A percentile compares a stretch with the other conserved stretches of the same genome.
Evolutionary conservation across 2,888 invertebrate species (phyloP).

Genomic region (Ischnus inquisitorius): DNA sequence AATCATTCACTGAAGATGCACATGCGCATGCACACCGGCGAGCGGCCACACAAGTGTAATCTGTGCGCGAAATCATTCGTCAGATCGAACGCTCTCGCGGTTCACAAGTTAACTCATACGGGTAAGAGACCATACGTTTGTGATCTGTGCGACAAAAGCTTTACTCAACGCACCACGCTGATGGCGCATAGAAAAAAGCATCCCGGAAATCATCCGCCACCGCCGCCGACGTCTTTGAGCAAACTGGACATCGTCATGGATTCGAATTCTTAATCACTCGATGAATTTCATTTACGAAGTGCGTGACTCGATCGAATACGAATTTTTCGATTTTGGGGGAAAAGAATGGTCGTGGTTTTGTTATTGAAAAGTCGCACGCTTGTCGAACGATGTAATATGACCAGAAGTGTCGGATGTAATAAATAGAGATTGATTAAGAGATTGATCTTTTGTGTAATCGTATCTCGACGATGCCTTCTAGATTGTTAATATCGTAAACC

Average conservation of each 20-base stretch:
- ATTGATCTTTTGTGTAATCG: neutral
- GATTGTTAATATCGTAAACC: neutral
- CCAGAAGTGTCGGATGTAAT: neutral
- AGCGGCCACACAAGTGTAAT: conserved; percentile 61
- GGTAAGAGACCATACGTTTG: conserved; percentile 61
- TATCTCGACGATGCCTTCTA: neutral
- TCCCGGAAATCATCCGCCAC: conserved; percentile 68
- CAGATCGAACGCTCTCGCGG: conserved; percentile 62
- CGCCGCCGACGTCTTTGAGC: conserved; percentile 57
- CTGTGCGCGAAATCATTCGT: conserved; percentile 63
- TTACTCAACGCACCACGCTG: conserved; percentile 67
- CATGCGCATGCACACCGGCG: conserved; percentile 62
- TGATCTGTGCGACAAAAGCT: conserved; percentile 63
- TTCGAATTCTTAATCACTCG: conserved; percentile 45
- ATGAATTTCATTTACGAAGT: neutral
- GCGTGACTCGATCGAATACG: too few relatives aligned
- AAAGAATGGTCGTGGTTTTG: too few relatives aligned
- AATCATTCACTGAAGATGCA: conserved; percentile 67
- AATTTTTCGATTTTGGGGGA: too few relatives aligned
- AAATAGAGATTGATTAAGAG: neutral
- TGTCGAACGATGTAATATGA: neutral
- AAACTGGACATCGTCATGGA: conserved; percentile 36
- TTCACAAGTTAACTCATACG: conserved; percentile 63
- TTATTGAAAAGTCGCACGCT: too few relatives aligned
- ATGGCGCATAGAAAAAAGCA: conserved; percentile 68